Percentiles rank a stretch among this genome's conserved stretches.
Evolutionary conservation across 1,140 invertebrate genomes (phyloP).

Genomic region (Cydia fagiglandana): DNA sequence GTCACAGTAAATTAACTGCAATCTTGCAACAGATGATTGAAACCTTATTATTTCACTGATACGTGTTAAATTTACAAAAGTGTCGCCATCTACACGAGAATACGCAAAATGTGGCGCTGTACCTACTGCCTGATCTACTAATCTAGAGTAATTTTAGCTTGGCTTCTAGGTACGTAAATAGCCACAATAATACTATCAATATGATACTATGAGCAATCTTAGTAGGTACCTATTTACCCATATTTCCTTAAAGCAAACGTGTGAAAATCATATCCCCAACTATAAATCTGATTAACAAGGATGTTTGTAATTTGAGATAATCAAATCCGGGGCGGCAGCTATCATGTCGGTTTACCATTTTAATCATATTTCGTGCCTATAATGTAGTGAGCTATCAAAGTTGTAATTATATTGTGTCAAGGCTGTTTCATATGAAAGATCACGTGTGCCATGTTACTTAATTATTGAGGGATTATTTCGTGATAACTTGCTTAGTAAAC

Average conservation of each 20-base stretch:
- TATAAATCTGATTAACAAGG: slow-evolving; percentile 14
- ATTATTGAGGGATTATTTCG: slow-evolving; percentile 3
- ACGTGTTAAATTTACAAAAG: too few species aligned
- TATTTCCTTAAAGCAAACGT: neutral
- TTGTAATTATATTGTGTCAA: slow-evolving; percentile 31
- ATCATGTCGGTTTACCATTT: slow-evolving; percentile 28
- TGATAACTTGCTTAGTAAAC: neutral
- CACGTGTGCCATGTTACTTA: slow-evolving; percentile 4
- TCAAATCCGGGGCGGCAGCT: neutral
- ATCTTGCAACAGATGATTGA: too few species aligned
- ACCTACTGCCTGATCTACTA: too few species aligned
- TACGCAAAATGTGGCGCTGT: too few species aligned
- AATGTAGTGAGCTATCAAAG: slow-evolving; percentile 9
- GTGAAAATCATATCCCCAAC: slow-evolving; percentile 16
- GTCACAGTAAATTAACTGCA: too few species aligned
- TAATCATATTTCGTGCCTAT: slow-evolving; percentile 27
- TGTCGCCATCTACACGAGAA: too few species aligned
- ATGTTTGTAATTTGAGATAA: slow-evolving; percentile 25
- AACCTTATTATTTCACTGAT: too few species aligned
- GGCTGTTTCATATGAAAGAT: slow-evolving; percentile 20
- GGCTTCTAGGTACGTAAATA: neutral
- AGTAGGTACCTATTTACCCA: slow-evolving; percentile 2
- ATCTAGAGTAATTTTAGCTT: too few species aligned
- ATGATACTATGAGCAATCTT: too few species aligned
- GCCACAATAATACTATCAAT: too few species aligned